A percentile compares a stretch with the other conserved stretches of the same genome.
Conservation (phyloP, 2,888 invertebrate species). For the Oegoconia quadripuncta region DNA sequence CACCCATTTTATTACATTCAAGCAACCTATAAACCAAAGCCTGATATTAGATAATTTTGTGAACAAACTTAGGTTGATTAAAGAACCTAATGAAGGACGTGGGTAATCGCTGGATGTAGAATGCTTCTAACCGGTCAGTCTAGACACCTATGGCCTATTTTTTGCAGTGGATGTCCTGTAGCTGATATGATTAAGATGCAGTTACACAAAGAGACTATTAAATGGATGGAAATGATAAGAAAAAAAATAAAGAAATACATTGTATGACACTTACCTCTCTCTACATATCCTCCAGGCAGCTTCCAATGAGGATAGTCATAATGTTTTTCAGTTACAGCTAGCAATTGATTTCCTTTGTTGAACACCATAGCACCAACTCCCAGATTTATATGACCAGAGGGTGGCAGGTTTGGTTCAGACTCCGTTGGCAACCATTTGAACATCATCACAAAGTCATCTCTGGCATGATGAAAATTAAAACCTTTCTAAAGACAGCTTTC, state of each 20-base stretch:
- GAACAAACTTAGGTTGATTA: too few relatives aligned
- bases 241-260: background rate
- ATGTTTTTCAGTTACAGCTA: slow-evolving; percentile 90
- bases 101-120: too few relatives aligned
- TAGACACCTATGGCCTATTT: too few relatives aligned
- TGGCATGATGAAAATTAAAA: slow-evolving; percentile 94
- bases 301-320: slow-evolving; percentile 87
- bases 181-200: background rate
- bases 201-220: background rate
- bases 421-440: slow-evolving; percentile 87
- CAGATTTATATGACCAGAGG: slow-evolving; percentile 85
- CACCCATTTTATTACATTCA: too few relatives aligned
- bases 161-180: too few relatives aligned
- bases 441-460: slow-evolving; percentile 88
- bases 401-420: slow-evolving; percentile 83
- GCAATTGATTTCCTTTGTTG: slow-evolving; percentile 84
- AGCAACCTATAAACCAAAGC: too few relatives aligned
- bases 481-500: slow-evolving; percentile 81
- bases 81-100: too few relatives aligned
- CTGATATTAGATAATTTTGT: too few relatives aligned
- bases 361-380: slow-evolving; percentile 94
- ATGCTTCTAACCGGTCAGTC: too few relatives aligned
- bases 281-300: slow-evolving; percentile 94
- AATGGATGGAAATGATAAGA: background rate
- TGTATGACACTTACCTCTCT: slow-evolving; percentile 80